Evolutionary conservation across 2,113 vertebrate genomes (phyloP).

Genomic region (Sorex araneus): DNA sequence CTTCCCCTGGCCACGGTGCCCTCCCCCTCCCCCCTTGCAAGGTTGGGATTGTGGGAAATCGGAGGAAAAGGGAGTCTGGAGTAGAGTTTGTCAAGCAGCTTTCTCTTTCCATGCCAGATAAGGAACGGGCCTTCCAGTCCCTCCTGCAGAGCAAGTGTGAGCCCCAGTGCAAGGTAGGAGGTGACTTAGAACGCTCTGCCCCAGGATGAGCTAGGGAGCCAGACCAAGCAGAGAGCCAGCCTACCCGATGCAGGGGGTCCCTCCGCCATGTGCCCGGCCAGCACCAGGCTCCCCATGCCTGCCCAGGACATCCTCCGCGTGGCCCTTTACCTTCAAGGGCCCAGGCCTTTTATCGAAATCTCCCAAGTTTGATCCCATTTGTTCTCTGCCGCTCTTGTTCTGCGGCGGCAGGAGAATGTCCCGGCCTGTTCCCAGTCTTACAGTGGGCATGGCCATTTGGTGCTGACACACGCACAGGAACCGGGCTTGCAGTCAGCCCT

Average conservation of each 20-base stretch:
- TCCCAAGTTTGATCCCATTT: background rate
- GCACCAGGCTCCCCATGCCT: background rate
- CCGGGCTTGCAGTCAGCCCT: background rate
- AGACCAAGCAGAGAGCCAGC: background rate
- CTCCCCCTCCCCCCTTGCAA: background rate
- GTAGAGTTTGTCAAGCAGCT: background rate
- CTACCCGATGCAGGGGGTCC: background rate
- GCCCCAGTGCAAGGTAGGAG: background rate
- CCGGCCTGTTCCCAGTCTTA: background rate
- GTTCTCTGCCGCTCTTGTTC: background rate
- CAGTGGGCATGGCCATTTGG: background rate
- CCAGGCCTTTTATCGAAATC: background rate
- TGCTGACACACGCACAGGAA: conserved; percentile 14
- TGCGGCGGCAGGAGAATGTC: conserved; percentile 1
- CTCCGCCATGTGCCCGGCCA: too few relatives aligned
- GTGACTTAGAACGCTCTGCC: background rate
- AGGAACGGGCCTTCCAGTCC: background rate
- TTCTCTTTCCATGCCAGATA: background rate
- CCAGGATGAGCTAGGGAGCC: background rate
- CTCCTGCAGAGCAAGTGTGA: conserved; percentile 15
- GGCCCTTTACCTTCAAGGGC: background rate
- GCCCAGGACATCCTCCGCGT: background rate
- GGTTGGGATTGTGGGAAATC: background rate
- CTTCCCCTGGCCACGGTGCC: background rate
- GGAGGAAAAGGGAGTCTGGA: background rate